Base-by-base conservation (phyloP, 1,140 invertebrate species). In the Lethrus apterus region DNA sequence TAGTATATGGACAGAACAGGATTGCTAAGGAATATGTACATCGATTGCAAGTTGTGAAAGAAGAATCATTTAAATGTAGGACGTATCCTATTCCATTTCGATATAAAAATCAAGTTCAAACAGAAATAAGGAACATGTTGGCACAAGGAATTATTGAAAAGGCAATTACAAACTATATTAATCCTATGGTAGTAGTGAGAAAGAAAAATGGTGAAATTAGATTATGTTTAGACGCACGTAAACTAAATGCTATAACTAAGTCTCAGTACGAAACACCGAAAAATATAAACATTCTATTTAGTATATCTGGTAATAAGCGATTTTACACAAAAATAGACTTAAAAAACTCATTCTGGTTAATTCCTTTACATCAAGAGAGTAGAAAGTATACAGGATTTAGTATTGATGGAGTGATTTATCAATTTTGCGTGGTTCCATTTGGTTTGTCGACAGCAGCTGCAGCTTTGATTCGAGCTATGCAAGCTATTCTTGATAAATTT, bases 131-230 rank as follows among this genome's bases (percentile, higher is more conserved):
- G 10, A 18, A 17, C 2, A 2, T 32, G 15, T 17, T 44, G 14
- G 9, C 15, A n/a, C 20, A 44, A n/a, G 17, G 42, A 7, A 44
- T 44, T 4, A 31, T 44, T 8, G 42, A 44, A 44, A 32, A 29
- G 17, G 15, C 42, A 0, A n/a, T 31, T 30, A 18, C 26, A 5
- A 20, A 23, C 19, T 31, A 29, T 26, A 29, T 44, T n/a, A 44
- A 18, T 29, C 17, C 42, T 13, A 13, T 33, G 2, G 42, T 44
- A 1, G 29, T 44, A 19, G 26, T 44, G 2, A 15, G n/a, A 30
- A 44, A 44, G 15, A 8, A 5, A 3, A 17, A 32, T 44, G 14
- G 21, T 19, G 21, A 5, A 8, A 9, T 18, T 3, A 2, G 40
- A 4, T 3, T 42, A 26, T 19, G 29, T 18, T 9, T 44, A 30